A percentile compares a stretch with the other conserved stretches of the same genome.
Evolutionary conservation across 2,113 vertebrate genomes (phyloP).

Genomic region (Tragelaphus strepsiceros): DNA sequence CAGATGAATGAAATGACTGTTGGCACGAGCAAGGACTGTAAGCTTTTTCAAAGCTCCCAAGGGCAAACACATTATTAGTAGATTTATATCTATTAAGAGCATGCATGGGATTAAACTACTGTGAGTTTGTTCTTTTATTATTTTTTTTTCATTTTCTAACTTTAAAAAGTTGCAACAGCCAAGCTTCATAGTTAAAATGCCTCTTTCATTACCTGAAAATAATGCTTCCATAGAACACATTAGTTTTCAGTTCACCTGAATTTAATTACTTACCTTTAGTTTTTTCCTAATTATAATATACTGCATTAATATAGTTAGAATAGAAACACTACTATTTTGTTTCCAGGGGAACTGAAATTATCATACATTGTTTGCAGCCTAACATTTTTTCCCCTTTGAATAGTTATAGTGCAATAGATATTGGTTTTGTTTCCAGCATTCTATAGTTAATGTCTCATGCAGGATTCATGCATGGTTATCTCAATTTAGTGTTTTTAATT

Average conservation of each 20-base stretch:
- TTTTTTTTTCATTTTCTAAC: neutral
- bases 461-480: slow-evolving; percentile 50
- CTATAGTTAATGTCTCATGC: slow-evolving; percentile 32
- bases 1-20: slow-evolving; percentile 32
- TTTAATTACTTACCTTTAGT: neutral
- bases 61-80: slow-evolving; percentile 12
- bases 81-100: slow-evolving; percentile 32
- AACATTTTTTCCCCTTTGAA: neutral
- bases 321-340: neutral
- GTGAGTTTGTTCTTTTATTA: neutral
- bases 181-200: neutral
- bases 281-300: neutral
- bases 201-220: slow-evolving; percentile 15
- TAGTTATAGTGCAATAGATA: neutral
- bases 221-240: neutral
- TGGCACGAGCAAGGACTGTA: neutral
- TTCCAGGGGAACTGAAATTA: slow-evolving; percentile 3
- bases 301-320: neutral
- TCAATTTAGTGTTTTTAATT: slow-evolving; percentile 65
- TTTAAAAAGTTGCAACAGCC: neutral
- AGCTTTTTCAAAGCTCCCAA: slow-evolving; percentile 39
- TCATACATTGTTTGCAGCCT: neutral
- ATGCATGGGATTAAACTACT: neutral
- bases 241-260: neutral
- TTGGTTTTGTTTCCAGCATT: neutral